Conservation (phyloP, 2,113 vertebrate species). For the Ptilorrhoa leucosticta region DNA sequence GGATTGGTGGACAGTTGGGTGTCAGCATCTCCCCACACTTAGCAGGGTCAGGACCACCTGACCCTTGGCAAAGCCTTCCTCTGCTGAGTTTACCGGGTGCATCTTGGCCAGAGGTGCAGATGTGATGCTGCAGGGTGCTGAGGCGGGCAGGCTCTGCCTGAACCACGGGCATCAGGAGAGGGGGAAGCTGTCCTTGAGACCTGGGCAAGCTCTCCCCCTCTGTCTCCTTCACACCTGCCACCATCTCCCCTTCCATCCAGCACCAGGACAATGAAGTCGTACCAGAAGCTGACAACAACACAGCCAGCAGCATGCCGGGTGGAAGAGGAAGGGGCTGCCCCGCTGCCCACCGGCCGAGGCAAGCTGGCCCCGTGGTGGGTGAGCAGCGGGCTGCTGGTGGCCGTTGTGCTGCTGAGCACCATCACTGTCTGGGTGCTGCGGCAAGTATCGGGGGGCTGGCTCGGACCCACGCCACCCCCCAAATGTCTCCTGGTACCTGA, state of each 20-base stretch:
- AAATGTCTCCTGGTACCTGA: conserved; percentile 68
- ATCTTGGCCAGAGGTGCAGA: not conserved
- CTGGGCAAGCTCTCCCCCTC: not conserved
- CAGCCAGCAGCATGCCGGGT: not conserved
- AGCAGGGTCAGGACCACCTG: not conserved
- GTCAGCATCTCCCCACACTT: rapidly evolving
- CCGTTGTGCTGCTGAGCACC: conserved; percentile 5
- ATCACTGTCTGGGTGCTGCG: conserved; percentile 55
- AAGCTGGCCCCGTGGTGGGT: conserved; percentile 37
- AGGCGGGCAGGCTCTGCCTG: not conserved
- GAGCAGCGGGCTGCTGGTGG: conserved; percentile 27
- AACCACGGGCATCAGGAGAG: rapidly evolving
- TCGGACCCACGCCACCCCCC: rapidly evolving
- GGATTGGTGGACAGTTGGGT: rapidly evolving
- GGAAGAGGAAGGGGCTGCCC: conserved; percentile 1
- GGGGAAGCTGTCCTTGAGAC: not conserved
- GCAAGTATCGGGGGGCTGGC: not conserved
- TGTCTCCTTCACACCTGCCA: not conserved
- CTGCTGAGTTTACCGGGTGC: rapidly evolving
- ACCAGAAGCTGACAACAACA: not conserved
- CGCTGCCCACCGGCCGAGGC: rapidly evolving
- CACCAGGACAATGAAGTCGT: conserved; percentile 25
- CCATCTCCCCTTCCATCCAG: not conserved
- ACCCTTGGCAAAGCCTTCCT: not conserved
- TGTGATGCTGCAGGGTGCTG: not conserved